These are phyloP conservation scores for Platysteira castanea DNA, from an alignment of 2,113 vertebrate genomes.

Conservation along the genomic window DNA sequence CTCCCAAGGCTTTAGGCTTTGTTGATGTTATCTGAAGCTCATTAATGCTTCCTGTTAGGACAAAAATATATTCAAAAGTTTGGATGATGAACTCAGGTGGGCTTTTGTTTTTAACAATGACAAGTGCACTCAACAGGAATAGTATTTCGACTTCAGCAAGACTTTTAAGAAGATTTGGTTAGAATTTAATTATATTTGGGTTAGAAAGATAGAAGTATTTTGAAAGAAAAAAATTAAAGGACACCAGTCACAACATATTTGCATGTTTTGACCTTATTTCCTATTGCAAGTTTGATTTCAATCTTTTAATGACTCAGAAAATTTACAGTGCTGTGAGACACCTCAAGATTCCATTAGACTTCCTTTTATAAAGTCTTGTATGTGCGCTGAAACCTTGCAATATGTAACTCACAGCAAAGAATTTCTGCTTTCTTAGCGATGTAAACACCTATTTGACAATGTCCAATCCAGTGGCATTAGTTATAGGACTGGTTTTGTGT, in stretches of 20 bases:
- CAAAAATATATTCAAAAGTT: background rate
- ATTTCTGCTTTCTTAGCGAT: background rate
- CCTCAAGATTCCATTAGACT: background rate
- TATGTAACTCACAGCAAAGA: background rate
- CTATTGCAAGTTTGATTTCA: background rate
- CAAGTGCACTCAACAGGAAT: background rate
- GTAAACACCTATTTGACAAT: background rate
- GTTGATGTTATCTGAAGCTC: background rate
- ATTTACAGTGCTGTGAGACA: background rate
- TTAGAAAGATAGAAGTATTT: background rate
- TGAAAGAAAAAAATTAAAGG: background rate
- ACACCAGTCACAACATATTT: background rate
- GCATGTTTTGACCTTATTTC: background rate
- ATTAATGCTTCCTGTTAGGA: background rate
- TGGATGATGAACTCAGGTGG: background rate
- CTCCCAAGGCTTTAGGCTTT: background rate
- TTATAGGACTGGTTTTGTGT: background rate
- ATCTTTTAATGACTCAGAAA: background rate
- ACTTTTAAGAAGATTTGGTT: background rate
- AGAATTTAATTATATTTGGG: background rate
- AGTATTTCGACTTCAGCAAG: background rate
- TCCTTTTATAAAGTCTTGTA: background rate
- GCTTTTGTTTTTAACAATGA: background rate
- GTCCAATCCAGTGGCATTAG: background rate
- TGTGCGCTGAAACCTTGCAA: background rate